These are phyloP conservation scores for Keiferia lycopersicella DNA, from an alignment of 2,888 invertebrate species.

Conservation along the genomic window DNA sequence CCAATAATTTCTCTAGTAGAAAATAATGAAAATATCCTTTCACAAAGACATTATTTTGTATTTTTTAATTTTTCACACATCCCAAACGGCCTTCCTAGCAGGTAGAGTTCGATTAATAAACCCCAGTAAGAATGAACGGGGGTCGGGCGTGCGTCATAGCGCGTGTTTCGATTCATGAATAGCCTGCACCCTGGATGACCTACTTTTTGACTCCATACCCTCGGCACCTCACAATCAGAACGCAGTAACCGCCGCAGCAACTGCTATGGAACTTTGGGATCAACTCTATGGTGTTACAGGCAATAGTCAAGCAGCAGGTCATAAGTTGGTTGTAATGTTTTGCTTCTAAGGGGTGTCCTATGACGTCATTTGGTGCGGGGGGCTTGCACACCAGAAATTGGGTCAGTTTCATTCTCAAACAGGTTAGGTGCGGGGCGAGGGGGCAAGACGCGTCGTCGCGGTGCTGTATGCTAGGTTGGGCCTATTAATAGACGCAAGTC, in stretches of 20 bases:
- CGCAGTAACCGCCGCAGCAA: constrained; percentile 43
- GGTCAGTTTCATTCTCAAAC: constrained; percentile 86
- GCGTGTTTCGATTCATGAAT: constrained; percentile 81
- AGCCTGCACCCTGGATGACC: constrained; percentile 85
- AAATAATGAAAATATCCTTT: no score
- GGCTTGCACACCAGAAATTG: constrained; percentile 76
- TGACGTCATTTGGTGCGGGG: constrained; percentile 81
- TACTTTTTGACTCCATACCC: constrained; percentile 80
- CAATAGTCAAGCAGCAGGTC: not conserved
- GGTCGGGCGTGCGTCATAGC: constrained; percentile 54
- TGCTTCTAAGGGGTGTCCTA: constrained; percentile 39
- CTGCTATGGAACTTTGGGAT: constrained; percentile 24
- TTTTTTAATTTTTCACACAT: not conserved
- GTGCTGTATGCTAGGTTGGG: not conserved
- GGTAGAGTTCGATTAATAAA: constrained; percentile 57
- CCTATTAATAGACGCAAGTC: constrained; percentile 31
- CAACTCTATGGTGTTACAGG: not conserved
- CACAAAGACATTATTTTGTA: no score
- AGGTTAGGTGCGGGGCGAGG: constrained; percentile 59
- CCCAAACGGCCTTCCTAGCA: not conserved
- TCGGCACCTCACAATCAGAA: constrained; percentile 35
- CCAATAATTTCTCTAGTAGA: no score
- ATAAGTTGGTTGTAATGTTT: constrained; percentile 28
- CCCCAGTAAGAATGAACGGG: constrained; percentile 70
- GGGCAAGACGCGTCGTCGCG: constrained; percentile 32